Percentiles rank a stretch among this genome's conserved stretches.
phyloP scores from a whole-genome alignment of 2,888 invertebrate species.

The Chirona hameri region DNA sequence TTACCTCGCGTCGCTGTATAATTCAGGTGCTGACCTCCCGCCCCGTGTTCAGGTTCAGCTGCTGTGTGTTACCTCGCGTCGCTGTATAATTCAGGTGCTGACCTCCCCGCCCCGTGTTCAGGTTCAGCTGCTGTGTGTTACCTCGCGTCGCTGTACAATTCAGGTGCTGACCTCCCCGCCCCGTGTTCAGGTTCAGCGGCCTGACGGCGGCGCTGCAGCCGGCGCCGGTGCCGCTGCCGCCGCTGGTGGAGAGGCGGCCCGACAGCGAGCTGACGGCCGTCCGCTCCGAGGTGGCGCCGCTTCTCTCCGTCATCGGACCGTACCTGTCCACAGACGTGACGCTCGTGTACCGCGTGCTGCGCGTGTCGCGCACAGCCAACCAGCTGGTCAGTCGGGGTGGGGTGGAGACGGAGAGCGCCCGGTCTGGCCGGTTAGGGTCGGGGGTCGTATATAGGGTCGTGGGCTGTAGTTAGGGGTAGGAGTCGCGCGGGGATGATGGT shows the following conservation, averaged over 20 bases:
- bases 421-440: too few relatives aligned
- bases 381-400: constrained; percentile 44
- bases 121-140: neutral
- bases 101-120: too few relatives aligned
- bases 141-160: too few relatives aligned
- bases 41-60: too few relatives aligned
- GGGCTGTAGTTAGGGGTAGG: too few relatives aligned
- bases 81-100: too few relatives aligned
- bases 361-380: constrained; percentile 54
- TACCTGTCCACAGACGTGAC: constrained; percentile 82
- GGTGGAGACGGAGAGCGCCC: neutral
- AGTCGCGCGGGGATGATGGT: too few relatives aligned
- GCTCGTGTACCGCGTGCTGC: constrained; percentile 77
- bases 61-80: too few relatives aligned
- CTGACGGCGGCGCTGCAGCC: constrained; percentile 67
- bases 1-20: too few relatives aligned
- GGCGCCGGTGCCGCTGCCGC: constrained; percentile 51
- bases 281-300: constrained; percentile 67
- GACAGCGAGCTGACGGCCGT: constrained; percentile 52
- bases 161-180: neutral
- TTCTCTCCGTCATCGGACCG: constrained; percentile 80
- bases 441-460: too few relatives aligned
- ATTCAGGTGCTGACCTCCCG: too few relatives aligned
- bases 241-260: constrained; percentile 55
- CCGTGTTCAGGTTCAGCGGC: constrained; percentile 61